Base-by-base conservation (phyloP, 1,140 invertebrate genomes). In the Zaprionus camerounensis region DNA sequence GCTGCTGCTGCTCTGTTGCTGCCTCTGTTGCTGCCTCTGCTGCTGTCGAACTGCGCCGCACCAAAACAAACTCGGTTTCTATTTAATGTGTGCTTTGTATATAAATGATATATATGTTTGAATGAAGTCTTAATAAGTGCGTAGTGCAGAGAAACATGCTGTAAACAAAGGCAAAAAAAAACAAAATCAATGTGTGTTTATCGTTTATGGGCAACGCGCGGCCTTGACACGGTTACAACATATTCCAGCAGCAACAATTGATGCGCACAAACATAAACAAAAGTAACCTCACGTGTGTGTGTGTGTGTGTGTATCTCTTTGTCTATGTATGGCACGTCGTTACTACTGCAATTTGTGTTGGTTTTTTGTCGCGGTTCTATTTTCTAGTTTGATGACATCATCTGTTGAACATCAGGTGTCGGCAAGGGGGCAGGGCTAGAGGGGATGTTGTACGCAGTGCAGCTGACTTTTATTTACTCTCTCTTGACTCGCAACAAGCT, bases 171-270 rank as follows among this genome's bases (percentile, higher is more conserved):
- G 22, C 36, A 34, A 55, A 71, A 69, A 57, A 71, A 69, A 57
- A 26, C 26, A 31, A 71, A 64, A 49, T 58, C 34, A 61, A 67
- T 67, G 44, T 46, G 31, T 68, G 65, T 67, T 72, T 57, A 56
- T 56, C 11, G 46, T 53, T 63, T 72, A 38, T 51, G 78, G 62
- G 69, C 55, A 70, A 76, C 74, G 81, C 11, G 20, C 20, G 46
- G 74, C 84, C 84, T 88, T 88, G 84, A 88, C 84, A 88, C 74
- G 84, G 44, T 88, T 88, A 90, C 84, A 88, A 83, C 72, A 83
- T 58, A 20, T 46, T 49, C 66, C 17, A 59, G 17, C 15, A 71
- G 3, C 64, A 73, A 61, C 34, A 46, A 55, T 66, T 46, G 34
- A 31, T 51, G 56, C 31, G 58, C 59, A 17, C 28, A 44, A 77